phyloP scores from a whole-genome alignment of 2,797 vertebrate species.

The Pseudotriccus pelzelni region DNA sequence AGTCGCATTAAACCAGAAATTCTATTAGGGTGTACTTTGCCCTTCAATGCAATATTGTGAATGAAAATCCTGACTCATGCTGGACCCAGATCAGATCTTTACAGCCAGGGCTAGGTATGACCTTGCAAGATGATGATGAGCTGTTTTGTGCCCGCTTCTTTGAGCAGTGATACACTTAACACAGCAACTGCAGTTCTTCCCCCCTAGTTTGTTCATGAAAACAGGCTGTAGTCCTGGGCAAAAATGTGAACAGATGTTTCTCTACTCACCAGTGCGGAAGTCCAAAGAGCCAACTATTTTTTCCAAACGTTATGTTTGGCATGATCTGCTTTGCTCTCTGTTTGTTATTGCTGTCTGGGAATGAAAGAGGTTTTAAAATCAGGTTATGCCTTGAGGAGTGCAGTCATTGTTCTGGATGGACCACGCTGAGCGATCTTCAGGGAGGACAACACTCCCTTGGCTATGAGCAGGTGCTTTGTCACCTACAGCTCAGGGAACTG shows the following conservation, averaged over 20 bases:
- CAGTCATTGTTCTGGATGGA: neutral
- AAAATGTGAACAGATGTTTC: neutral
- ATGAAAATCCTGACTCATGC: neutral
- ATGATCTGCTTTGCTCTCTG: neutral
- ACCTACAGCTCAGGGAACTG: neutral
- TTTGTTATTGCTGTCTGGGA: neutral
- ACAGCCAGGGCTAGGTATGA: neutral
- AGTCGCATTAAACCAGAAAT: neutral
- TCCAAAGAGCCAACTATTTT: neutral
- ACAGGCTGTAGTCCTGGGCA: neutral
- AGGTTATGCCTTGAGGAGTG: neutral
- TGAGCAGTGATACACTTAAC: neutral
- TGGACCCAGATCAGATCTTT: neutral
- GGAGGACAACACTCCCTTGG: neutral
- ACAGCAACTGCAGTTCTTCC: neutral
- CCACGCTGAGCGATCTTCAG: too few relatives aligned
- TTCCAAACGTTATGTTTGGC: accelerated
- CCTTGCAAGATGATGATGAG: neutral
- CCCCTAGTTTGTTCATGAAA: neutral
- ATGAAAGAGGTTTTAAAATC: neutral
- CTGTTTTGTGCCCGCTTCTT: neutral
- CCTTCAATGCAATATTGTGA: neutral
- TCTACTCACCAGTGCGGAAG: neutral
- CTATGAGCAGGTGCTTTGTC: accelerated
- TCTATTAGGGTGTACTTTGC: neutral